phyloP scores from a whole-genome alignment of 2,888 invertebrate genomes.

The Drosophila borealis region DNA sequence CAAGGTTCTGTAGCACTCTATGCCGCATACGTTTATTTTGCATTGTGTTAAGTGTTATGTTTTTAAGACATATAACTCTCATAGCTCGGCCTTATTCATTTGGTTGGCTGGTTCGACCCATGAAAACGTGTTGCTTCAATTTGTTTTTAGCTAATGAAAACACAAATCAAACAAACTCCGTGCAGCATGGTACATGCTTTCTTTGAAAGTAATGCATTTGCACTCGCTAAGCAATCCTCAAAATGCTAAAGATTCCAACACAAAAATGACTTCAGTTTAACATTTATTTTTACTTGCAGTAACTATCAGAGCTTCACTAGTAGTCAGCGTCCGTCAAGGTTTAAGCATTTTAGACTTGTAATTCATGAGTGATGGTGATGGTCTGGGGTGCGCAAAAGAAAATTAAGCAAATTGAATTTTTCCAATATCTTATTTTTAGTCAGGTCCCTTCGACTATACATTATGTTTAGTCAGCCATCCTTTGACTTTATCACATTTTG shows the following conservation, averaged over 20 bases:
- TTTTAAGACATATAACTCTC: background rate
- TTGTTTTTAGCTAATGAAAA: conserved; percentile 78
- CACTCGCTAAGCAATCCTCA: conserved; percentile 7
- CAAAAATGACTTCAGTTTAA: background rate
- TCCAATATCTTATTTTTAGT: too few relatives aligned
- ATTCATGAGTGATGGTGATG: too few relatives aligned
- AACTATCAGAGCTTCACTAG: too few relatives aligned
- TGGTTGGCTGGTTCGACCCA: conserved; percentile 24
- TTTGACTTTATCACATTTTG: too few relatives aligned
- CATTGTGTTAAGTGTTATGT: conserved; percentile 69
- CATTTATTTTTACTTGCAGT: background rate
- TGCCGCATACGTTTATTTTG: conserved; percentile 43
- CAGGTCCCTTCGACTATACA: too few relatives aligned
- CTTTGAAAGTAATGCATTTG: conserved; percentile 59
- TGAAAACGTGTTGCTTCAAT: conserved; percentile 69
- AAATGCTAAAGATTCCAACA: conserved; percentile 17
- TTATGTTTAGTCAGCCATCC: too few relatives aligned
- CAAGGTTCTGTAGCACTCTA: too few relatives aligned
- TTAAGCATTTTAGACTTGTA: too few relatives aligned
- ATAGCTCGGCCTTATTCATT: conserved; percentile 17
- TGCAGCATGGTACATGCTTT: conserved; percentile 42
- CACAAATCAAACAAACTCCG: conserved; percentile 37
- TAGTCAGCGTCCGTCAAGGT: too few relatives aligned
- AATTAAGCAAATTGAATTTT: too few relatives aligned
- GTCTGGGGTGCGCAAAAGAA: too few relatives aligned